Percentiles rank a stretch among this genome's conserved stretches.
Evolutionary conservation across 2,797 vertebrate species (phyloP).

Genomic region (Borostomias antarcticus): DNA sequence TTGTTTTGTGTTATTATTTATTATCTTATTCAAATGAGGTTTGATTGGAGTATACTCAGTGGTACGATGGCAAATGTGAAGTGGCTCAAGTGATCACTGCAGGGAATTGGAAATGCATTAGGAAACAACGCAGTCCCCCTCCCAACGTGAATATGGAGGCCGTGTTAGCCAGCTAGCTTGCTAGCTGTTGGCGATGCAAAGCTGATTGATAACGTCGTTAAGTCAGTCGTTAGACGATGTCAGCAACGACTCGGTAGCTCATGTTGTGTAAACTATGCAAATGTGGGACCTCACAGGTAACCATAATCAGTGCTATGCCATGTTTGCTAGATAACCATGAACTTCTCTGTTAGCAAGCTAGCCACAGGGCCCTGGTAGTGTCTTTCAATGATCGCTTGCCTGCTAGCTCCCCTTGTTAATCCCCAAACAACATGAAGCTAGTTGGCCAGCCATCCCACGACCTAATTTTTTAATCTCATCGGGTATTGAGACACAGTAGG

Average conservation of each 20-base stretch:
- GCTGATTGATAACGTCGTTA: no score
- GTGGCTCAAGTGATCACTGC: neutral
- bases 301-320: neutral
- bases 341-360: neutral
- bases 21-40: neutral
- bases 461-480: conserved; percentile 78
- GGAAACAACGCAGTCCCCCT: conserved; percentile 70
- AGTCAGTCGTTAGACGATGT: no score
- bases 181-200: neutral
- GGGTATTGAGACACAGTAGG: conserved; percentile 11
- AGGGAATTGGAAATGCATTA: conserved; percentile 56
- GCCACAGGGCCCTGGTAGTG: conserved; percentile 38
- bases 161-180: conserved; percentile 45
- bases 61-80: neutral
- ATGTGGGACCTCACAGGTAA: neutral
- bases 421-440: conserved; percentile 63
- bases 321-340: neutral
- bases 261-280: neutral
- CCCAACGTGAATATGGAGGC: conserved; percentile 63
- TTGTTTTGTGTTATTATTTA: neutral
- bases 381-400: conserved; percentile 44
- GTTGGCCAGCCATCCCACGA: conserved; percentile 71
- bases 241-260: neutral
- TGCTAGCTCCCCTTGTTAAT: conserved; percentile 60
- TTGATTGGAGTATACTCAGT: neutral